Base-by-base conservation (phyloP, 1,140 invertebrate genomes). In the Zaprionus taronus region DNA sequence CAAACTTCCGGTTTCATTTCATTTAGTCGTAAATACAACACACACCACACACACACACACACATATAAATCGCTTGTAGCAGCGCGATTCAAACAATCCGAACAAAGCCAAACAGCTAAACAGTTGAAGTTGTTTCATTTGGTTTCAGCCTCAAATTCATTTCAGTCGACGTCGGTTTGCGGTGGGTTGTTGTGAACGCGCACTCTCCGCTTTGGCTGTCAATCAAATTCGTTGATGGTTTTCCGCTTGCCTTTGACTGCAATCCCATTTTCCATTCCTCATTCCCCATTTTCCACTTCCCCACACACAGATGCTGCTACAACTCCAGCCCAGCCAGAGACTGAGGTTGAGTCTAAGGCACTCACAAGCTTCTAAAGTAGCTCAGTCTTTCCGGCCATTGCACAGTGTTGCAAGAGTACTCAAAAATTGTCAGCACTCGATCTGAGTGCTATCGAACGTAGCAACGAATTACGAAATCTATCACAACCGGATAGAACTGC, bases 171-270 rank as follows among this genome's bases (percentile, higher is more conserved):
- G 26, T 22, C 3, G 22, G 61, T 20, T 20, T 31, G 24, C 44
- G n/a, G 22, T 47, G 22, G 53, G 36, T 28, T 28, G 11, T 31
- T 31, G 28, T 31, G 7, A 31, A 31, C 38, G n/a, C 24, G 36
- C 24, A 15, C 31, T 44, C 53, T 61, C 38, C 56, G 69, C 74
- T 72, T 77, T 77, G 74, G 15, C 68, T 77, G 74, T 77, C 74
- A 77, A 77, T 77, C 74, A 77, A 77, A 77, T 77, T 72, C 58
- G 62, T 72, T 72, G 74, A 60, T 77, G 69, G 34, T 77, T 77
- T 71, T 72, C 73, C 69, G 69, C 60, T 77, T 72, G 69, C 56
- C 69, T 77, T 71, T 76, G 73, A 71, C 67, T 76, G 73, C 73
- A 65, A 71, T 76, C 58, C 63, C 67, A 70, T 64, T 71, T 62